phyloP scores from a whole-genome alignment of 2,888 invertebrate species.

The Hypena proboscidalis region DNA sequence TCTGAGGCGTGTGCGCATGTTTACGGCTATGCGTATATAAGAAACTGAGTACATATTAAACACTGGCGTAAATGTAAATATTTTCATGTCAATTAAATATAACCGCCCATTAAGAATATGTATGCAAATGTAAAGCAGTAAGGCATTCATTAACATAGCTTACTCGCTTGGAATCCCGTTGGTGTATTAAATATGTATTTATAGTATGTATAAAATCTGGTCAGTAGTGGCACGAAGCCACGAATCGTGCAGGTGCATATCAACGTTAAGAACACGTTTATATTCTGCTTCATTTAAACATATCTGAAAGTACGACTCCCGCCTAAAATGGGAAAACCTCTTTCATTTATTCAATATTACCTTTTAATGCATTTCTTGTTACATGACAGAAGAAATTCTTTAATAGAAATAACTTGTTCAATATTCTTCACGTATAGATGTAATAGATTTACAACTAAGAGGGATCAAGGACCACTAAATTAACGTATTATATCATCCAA shows the following conservation, averaged over 20 bases:
- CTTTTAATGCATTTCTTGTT: background rate
- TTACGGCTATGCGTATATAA: background rate
- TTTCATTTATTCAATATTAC: background rate
- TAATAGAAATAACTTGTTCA: too few relatives aligned
- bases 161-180: constrained; percentile 23
- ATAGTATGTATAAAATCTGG: constrained; percentile 9
- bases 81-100: constrained; percentile 39
- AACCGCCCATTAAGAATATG: constrained; percentile 21
- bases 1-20: constrained; percentile 8
- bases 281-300: background rate
- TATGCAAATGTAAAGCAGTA: constrained; percentile 37
- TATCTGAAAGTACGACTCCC: too few relatives aligned
- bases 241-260: constrained; percentile 1
- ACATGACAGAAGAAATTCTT: too few relatives aligned
- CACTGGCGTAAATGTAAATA: constrained; percentile 29
- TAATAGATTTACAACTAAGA: too few relatives aligned
- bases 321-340: too few relatives aligned
- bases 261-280: constrained; percentile 9
- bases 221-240: constrained; percentile 1
- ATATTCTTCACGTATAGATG: too few relatives aligned
- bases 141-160: constrained; percentile 37
- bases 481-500: too few relatives aligned
- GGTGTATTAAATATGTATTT: constrained; percentile 17
- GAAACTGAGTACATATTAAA: constrained; percentile 19
- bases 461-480: too few relatives aligned